Base-by-base conservation (phyloP, 2,888 invertebrate genomes). In the Netelia inedita region DNA sequence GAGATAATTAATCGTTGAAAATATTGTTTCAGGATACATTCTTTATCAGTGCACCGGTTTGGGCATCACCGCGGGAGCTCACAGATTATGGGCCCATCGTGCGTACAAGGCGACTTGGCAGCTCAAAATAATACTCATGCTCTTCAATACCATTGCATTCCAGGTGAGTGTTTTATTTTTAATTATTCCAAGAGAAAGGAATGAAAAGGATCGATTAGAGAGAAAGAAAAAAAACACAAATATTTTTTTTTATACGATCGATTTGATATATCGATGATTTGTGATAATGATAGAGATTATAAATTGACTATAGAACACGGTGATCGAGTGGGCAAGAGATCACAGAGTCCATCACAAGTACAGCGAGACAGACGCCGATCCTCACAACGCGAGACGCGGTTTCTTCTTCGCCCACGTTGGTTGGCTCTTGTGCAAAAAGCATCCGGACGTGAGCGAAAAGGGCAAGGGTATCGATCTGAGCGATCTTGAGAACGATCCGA, bases 381-480 rank as follows among this genome's bases (percentile, higher is more conserved):
- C 98, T 0, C 98, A 98, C 93, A 98, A 98, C 92, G 98, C 98
- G 1, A 97, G 94, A 73, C 95, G 98, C 35, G 99, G 99, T 10
- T 98, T 99, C 95, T 99, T 99, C 95, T 99, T 99, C 94, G 96
- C 98, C 0, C 99, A 99, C 94, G 95, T 99, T 89, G 99, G 99
- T 82, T 99, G 99, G 99, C 95, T 99, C 85, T 94, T 99, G 79
- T 97, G 97, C 90, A 96, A 96, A 89, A 99, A 99, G 93, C 99
- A 99, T 92, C 98, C 98, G 0, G 97, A 98, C 87, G 97, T 99
- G 55, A 97, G 96, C 92, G 95, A 94, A 85, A 98, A 98, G 93
- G 98, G 98, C 91, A 96, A 97, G 89, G 95, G 96, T 65, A 95
- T 99, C 35, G 98, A 98, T 92, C 91, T 98, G 87, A 97, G 96